Conservation (phyloP, 2,888 invertebrate genomes). For the Andrena bucephala region DNA sequence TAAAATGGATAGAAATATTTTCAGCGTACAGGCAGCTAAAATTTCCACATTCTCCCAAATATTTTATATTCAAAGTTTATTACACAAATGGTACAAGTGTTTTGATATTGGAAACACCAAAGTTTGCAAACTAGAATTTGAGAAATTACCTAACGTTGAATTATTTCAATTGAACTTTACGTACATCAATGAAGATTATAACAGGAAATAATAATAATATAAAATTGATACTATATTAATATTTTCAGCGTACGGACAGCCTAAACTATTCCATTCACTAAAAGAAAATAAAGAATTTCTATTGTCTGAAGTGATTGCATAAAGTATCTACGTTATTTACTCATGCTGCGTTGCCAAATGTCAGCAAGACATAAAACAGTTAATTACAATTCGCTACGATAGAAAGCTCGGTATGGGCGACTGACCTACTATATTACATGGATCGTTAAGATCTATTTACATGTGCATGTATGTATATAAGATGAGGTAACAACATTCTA, state of each 20-base stretch:
- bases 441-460: slow-evolving; percentile 31
- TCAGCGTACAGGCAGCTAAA: background rate
- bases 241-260: background rate
- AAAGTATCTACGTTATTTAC: slow-evolving; percentile 27
- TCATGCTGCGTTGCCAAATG: slow-evolving; percentile 21
- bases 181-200: too few relatives aligned
- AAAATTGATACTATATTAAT: background rate
- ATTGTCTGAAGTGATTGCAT: background rate
- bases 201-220: too few relatives aligned
- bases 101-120: background rate
- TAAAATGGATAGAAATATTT: background rate
- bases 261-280: background rate
- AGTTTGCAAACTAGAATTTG: background rate
- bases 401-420: slow-evolving; percentile 25
- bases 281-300: background rate
- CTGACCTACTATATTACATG: slow-evolving; percentile 23
- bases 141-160: background rate
- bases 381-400: slow-evolving; percentile 26
- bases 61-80: too few relatives aligned
- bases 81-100: background rate
- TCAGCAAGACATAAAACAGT: background rate
- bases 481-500: slow-evolving; percentile 26
- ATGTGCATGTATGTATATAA: slow-evolving; percentile 2
- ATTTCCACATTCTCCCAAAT: background rate
- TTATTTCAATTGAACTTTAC: background rate